Evolutionary conservation across 2,797 vertebrate species (phyloP), one percentile per base, ranked within the genome.

Genomic region (Artibeus lituratus): DNA sequence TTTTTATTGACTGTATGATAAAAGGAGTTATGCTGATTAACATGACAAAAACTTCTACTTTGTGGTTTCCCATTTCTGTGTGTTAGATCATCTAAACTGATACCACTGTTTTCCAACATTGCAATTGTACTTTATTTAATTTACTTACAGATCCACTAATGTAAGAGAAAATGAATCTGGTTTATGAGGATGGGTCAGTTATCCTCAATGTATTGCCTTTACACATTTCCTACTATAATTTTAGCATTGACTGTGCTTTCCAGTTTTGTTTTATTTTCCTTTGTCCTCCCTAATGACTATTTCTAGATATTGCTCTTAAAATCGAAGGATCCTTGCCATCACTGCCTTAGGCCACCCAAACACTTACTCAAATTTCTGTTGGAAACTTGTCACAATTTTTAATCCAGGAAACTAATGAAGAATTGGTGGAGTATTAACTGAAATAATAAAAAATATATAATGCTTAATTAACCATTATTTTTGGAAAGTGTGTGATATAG

Each of bases 1-100:
- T 49, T 87, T 92, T 76, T 96, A 96, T 94, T 95, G 82, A 95
- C 32, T 73, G 26, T 51, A 15, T 59, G 51, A 74, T 91, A 91
- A 87, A 57, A 12, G 0, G 8, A 83, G n/a, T 76, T 77, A 57
- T 21, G 65, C 29, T 90, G 87, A 96, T 93, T 89, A 87, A 84
- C 26, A 87, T 55, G 93, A 91, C 44, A 90, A 32, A 90, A 96
- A 65, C 35, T 85, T 74, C 10, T 11, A 77, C 24, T 80, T 88
- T 65, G 19, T 90, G 22, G 14, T 87, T 95, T 93, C 32, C 59
- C 11, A 62, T 78, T 78, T 94, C 42, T 92, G 7, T 67, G 4
- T 85, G 2, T 74, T 44, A 87, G 29, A 87, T 90, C 4, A 70
- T 8, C 0, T 91, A 74, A 39, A 57, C 14, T 87, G 16, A 90